Evolutionary conservation across 2,888 invertebrate genomes (phyloP).

Genomic region (Diarsia brunnea): DNA sequence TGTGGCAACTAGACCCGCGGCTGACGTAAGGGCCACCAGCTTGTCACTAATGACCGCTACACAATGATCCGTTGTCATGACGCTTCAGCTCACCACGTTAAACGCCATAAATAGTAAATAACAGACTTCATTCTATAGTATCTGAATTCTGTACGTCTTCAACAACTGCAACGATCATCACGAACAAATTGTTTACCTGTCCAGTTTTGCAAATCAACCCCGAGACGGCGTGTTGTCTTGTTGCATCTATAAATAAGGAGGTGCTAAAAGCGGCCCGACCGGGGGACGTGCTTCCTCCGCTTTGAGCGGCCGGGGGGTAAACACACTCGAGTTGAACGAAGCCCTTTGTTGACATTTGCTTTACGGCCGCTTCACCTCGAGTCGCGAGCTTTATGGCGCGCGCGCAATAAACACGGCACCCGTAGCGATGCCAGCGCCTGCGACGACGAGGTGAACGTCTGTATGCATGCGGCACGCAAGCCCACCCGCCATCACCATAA

Average conservation of each 20-base stretch:
- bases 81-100: conserved; percentile 58
- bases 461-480: conserved; percentile 46
- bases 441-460: conserved; percentile 71
- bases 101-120: conserved; percentile 56
- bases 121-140: conserved; percentile 24
- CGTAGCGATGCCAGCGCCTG: conserved; percentile 66
- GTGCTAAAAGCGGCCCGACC: conserved; percentile 89
- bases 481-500: conserved; percentile 61
- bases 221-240: conserved; percentile 81
- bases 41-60: conserved; percentile 79
- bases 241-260: conserved; percentile 90
- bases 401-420: conserved; percentile 79
- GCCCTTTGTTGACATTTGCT: conserved; percentile 89
- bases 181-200: conserved; percentile 81
- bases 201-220: conserved; percentile 87
- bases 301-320: conserved; percentile 89
- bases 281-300: conserved; percentile 89
- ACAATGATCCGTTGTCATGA: conserved; percentile 71
- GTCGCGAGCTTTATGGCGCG: conserved; percentile 78
- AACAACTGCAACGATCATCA: conserved; percentile 73
- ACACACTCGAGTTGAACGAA: conserved; percentile 83
- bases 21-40: conserved; percentile 81
- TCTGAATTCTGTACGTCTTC: conserved; percentile 17
- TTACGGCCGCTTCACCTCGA: conserved; percentile 83
- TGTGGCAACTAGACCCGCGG: conserved; percentile 77